A percentile compares a stretch with the other conserved stretches of the same genome.
Evolutionary conservation across 2,888 invertebrate genomes (phyloP).

Genomic region (Ormyrus nitidulus): DNA sequence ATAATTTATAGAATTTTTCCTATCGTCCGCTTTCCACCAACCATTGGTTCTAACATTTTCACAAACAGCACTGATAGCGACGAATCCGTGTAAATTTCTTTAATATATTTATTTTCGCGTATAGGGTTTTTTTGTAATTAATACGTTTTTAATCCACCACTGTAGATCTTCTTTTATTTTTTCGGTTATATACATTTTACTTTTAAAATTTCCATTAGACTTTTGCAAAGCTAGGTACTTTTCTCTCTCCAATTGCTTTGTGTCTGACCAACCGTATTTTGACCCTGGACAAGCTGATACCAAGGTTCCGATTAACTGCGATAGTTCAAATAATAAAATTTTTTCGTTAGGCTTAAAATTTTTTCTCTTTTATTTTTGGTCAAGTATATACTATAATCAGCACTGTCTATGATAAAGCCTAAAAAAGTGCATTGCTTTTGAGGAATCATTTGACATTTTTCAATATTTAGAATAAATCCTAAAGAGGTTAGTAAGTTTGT

Average conservation of each 20-base stretch:
- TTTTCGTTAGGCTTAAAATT: not conserved
- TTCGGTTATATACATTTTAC: slow-evolving; percentile 20
- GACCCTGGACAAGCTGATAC: slow-evolving; percentile 39
- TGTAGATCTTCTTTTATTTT: slow-evolving; percentile 16
- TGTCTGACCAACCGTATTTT: slow-evolving; percentile 38
- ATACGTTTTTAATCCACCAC: no score
- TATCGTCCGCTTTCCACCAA: no score
- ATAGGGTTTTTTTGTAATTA: no score
- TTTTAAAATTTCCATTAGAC: slow-evolving; percentile 15
- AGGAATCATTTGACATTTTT: slow-evolving; percentile 29
- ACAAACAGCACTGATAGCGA: no score
- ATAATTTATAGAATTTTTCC: no score
- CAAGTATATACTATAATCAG: slow-evolving; percentile 19
- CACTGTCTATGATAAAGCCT: slow-evolving; percentile 38
- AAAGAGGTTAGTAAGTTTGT: not conserved
- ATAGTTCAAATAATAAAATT: slow-evolving; percentile 19
- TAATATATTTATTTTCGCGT: no score
- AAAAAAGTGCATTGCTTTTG: slow-evolving; percentile 16
- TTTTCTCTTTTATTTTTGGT: slow-evolving; percentile 31
- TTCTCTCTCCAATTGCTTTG: slow-evolving; percentile 33
- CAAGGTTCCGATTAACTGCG: slow-evolving; percentile 26
- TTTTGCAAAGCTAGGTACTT: slow-evolving; percentile 27
- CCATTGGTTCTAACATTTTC: no score
- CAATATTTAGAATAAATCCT: slow-evolving; percentile 37
- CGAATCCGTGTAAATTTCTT: no score